Conservation (phyloP, 2,113 vertebrate species). For the Sterna hirundo region DNA sequence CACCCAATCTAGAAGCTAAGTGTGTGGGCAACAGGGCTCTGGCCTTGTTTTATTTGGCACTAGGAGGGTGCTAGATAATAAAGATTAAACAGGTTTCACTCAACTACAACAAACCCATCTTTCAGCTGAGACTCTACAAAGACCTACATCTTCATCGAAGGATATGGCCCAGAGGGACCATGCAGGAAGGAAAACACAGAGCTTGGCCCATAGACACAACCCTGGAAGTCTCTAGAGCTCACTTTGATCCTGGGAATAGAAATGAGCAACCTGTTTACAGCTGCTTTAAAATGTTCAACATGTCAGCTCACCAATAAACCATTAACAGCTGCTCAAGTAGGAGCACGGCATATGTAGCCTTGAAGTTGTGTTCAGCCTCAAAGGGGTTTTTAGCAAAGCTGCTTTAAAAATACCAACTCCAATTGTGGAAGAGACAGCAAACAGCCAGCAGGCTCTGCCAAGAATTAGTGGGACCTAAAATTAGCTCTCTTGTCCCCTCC, state of each 20-base stretch:
- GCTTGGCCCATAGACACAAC: not conserved
- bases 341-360: not conserved
- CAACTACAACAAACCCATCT: not conserved
- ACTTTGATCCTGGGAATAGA: constrained; percentile 20
- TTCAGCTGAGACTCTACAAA: not conserved
- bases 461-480: constrained; percentile 54
- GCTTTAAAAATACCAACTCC: constrained; percentile 54
- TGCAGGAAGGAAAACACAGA: not conserved
- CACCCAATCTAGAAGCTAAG: not conserved
- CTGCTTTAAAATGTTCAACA: not conserved
- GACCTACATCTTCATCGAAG: not conserved
- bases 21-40: not conserved
- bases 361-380: not conserved
- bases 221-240: not conserved
- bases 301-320: constrained; percentile 18
- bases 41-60: not conserved
- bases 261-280: constrained; percentile 29
- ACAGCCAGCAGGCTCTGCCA: constrained; percentile 51
- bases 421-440: constrained; percentile 59
- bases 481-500: constrained; percentile 46
- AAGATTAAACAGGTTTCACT: not conserved
- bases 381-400: constrained; percentile 37
- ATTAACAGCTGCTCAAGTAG: constrained; percentile 43
- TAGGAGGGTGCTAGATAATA: not conserved
- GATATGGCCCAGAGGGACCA: not conserved